Evolutionary conservation across 2,113 vertebrate genomes (phyloP).

Genomic region (Trinectes maculatus): DNA sequence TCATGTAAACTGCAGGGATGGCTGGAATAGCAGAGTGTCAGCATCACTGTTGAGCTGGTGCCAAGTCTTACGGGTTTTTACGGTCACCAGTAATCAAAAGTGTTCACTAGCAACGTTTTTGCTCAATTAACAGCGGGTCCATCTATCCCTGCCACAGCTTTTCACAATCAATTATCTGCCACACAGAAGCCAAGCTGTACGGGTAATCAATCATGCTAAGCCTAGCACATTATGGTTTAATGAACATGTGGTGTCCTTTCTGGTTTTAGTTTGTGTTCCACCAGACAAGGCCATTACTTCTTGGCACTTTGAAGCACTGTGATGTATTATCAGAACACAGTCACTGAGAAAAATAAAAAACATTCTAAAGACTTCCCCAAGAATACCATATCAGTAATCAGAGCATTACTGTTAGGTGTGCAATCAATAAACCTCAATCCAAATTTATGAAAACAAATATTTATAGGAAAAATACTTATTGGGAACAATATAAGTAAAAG

Average conservation of each 20-base stretch:
- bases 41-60: conserved; percentile 13
- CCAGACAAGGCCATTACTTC: conserved; percentile 13
- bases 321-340: conserved; percentile 2
- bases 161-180: conserved; percentile 61
- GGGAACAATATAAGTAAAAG: not conserved
- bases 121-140: conserved; percentile 64
- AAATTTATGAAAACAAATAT: not conserved
- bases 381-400: not conserved
- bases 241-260: conserved; percentile 22
- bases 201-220: conserved; percentile 56
- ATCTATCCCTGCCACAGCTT: conserved; percentile 55
- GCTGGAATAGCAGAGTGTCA: conserved; percentile 17
- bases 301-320: not conserved
- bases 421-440: conserved; percentile 1
- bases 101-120: conserved; percentile 57
- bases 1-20: conserved; percentile 19
- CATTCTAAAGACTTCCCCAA: not conserved
- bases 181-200: conserved; percentile 50
- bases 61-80: conserved; percentile 35
- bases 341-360: not conserved
- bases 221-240: conserved; percentile 22
- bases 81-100: conserved; percentile 48
- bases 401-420: not conserved
- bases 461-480: not conserved
- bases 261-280: conserved; percentile 22